These are phyloP conservation scores for Spatula versicolor DNA, from an alignment of 2,797 vertebrate genomes.

Conservation along the genomic window DNA sequence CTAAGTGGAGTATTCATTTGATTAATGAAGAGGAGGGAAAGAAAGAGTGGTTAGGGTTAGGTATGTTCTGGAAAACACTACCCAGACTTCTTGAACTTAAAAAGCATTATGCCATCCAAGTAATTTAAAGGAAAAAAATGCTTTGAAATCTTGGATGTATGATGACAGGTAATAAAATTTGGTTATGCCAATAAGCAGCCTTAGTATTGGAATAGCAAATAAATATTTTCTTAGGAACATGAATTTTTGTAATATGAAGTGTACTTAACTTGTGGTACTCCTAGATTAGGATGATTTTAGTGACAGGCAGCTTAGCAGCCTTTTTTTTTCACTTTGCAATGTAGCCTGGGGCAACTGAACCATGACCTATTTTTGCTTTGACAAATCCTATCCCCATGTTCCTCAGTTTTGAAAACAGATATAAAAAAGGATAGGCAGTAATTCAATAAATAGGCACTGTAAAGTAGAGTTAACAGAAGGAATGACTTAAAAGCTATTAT, in stretches of 20 bases:
- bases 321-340: neutral
- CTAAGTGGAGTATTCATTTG: neutral
- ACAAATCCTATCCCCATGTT: neutral
- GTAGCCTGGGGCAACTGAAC: neutral
- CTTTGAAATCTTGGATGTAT: neutral
- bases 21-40: neutral
- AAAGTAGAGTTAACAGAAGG: constrained; percentile 4
- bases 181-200: neutral
- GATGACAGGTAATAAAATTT: neutral
- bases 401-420: constrained; percentile 28
- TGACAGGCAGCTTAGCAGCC: neutral
- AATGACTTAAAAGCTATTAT: constrained; percentile 8
- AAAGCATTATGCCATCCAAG: neutral
- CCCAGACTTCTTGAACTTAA: neutral
- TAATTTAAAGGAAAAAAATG: neutral
- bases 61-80: neutral
- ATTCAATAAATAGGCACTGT: constrained; percentile 28
- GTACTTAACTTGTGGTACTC: neutral
- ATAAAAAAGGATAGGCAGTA: neutral
- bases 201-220: neutral
- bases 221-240: neutral
- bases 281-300: neutral
- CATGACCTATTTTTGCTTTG: constrained; percentile 9
- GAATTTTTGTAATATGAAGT: neutral
- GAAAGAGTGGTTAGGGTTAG: neutral